Conservation (phyloP, 2,888 invertebrate species). For the Phaonia tiefii region DNA sequence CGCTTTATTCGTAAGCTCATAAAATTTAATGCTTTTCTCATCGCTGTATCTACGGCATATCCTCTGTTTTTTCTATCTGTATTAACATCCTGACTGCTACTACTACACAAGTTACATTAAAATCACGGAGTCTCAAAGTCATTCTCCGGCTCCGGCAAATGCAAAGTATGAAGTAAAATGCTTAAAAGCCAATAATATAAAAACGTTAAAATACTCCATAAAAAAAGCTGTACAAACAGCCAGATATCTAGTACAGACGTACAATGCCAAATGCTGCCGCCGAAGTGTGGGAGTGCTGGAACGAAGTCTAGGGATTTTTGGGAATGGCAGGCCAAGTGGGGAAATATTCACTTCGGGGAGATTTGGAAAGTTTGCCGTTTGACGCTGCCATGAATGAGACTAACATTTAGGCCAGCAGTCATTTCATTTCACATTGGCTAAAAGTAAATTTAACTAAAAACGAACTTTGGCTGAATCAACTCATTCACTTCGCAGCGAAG, state of each 20-base stretch:
- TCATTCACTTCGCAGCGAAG: not conserved
- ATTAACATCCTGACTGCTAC: constrained; percentile 29
- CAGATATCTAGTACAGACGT: constrained; percentile 14
- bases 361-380: constrained; percentile 30
- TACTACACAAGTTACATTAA: constrained; percentile 61
- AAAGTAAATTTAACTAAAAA: constrained; percentile 37
- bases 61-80: constrained; percentile 13
- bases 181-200: constrained; percentile 65
- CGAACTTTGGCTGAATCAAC: constrained; percentile 8
- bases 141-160: constrained; percentile 38
- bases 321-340: too few relatives aligned
- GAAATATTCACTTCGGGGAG: not conserved
- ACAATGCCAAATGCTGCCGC: constrained; percentile 48
- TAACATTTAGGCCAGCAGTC: constrained; percentile 52
- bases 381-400: constrained; percentile 23
- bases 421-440: constrained; percentile 21
- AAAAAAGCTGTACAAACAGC: constrained; percentile 42
- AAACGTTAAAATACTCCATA: constrained; percentile 62
- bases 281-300: not conserved
- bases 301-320: too few relatives aligned
- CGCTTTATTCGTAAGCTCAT: constrained; percentile 66
- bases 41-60: not conserved
- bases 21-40: constrained; percentile 66
- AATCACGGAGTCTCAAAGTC: constrained; percentile 60
- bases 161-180: constrained; percentile 49